Conservation (phyloP, 2,888 invertebrate genomes). For the Entomobrya multifasciata region DNA sequence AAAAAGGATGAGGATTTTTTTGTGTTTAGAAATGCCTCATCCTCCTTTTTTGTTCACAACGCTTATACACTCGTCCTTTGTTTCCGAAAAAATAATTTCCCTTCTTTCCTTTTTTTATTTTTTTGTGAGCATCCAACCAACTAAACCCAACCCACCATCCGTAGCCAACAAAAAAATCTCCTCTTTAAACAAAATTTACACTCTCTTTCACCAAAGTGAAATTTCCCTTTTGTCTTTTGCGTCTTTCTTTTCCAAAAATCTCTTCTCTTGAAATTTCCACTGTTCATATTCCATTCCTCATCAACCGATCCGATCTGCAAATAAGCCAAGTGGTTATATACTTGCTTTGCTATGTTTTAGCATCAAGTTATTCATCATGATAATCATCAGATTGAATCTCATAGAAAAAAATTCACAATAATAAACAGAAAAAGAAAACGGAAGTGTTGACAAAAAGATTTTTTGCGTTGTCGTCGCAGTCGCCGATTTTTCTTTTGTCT, state of each 20-base stretch:
- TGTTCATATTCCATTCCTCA: not conserved
- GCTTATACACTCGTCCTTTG: not conserved
- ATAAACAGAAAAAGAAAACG: not conserved
- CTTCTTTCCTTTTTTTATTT: not conserved
- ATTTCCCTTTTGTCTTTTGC: not conserved
- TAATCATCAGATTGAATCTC: no score
- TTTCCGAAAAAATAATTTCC: constrained; percentile 2
- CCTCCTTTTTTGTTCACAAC: not conserved
- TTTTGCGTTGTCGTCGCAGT: not conserved
- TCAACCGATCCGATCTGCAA: not conserved
- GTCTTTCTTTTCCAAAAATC: not conserved
- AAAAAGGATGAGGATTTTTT: not conserved
- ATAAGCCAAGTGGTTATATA: not conserved
- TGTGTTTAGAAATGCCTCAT: not conserved
- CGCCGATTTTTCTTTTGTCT: no score
- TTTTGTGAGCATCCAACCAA: no score
- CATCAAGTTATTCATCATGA: no score
- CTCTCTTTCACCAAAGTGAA: not conserved
- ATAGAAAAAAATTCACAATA: no score
- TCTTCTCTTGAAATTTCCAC: not conserved
- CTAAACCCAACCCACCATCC: not conserved
- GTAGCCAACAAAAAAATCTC: not conserved
- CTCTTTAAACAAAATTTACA: not conserved
- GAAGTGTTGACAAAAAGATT: not conserved
- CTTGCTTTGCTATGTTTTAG: no score